Evolutionary conservation across 2,113 vertebrate genomes (phyloP), one percentile per base, ranked within the genome.

Genomic region (Vidua chalybeata): DNA sequence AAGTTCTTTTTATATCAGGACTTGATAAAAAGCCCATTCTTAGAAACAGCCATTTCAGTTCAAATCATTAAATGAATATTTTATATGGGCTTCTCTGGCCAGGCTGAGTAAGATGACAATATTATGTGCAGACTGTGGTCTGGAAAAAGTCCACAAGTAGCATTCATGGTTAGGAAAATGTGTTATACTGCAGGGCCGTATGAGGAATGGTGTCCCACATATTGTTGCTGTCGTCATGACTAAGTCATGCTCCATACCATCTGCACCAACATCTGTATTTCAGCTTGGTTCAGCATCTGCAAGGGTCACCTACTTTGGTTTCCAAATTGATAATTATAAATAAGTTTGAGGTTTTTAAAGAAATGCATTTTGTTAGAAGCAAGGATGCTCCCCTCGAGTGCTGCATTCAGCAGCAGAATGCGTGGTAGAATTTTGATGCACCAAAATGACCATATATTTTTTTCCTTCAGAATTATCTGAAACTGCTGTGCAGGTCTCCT

Each of bases 261-360:
- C 63, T 77, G 58, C 74, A 91, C 56, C 75, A 80, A 59, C 75
- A 80, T 69, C 74, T 95, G 93, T 59, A 66, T 83, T 95, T 89
- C 84, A 88, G 67, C 55, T 93, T 76, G 5, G 3, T 85, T 88
- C 0, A 0, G 26, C 87, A 54, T 58, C 89, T 21, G 0, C 63
- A 73, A 64, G 27, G 24, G 66, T 73, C 59, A 30, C 63, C 48
- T 54, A 31, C 39, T 91, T 21, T 9, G 22, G 11, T 74, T 88
- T 90, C 71, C 78, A 87, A 74, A 35, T 5, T 23, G 19, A 66
- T 39, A 78, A 45, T 49, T 68, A 39, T 30, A 33, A 75, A 19
- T 26, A 51, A 64, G 33, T 69, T 49, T 15, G 12, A 26, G 9
- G 16, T 69, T 61, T 64, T 58, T 26, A 23, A 75, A 89, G 28